A percentile compares a stretch with the other conserved stretches of the same genome.
These are phyloP conservation scores for Homarus americanus DNA, from an alignment of 1,140 invertebrate genomes.

Conservation along the genomic window DNA sequence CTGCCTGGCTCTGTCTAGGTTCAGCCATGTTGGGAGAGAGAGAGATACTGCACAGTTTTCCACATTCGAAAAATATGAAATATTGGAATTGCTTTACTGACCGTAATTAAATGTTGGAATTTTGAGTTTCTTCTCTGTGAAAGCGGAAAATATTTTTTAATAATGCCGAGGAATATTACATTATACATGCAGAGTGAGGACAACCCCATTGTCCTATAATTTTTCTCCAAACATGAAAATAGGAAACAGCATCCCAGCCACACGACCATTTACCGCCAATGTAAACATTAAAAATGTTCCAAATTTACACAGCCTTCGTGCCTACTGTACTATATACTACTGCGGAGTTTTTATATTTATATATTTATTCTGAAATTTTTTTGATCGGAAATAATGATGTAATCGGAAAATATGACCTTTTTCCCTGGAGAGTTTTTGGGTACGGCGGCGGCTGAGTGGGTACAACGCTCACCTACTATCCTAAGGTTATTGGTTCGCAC, in stretches of 20 bases:
- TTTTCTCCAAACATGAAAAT: slow-evolving; percentile 10
- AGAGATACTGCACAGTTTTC: background rate
- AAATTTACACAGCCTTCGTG: too few relatives aligned
- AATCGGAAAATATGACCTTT: too few relatives aligned
- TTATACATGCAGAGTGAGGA: slow-evolving; percentile 34
- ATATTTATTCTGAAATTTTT: too few relatives aligned
- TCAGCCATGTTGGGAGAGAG: too few relatives aligned
- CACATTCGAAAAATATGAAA: background rate
- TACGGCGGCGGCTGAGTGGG: too few relatives aligned
- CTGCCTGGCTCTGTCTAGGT: too few relatives aligned
- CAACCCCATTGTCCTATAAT: slow-evolving; percentile 9
- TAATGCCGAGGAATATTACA: slow-evolving; percentile 24
- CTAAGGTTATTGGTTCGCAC: too few relatives aligned
- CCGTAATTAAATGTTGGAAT: background rate
- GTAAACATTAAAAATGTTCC: background rate
- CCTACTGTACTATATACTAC: background rate
- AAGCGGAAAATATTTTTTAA: slow-evolving; percentile 4
- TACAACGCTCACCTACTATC: too few relatives aligned
- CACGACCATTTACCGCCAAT: background rate
- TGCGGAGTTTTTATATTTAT: background rate
- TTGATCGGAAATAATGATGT: too few relatives aligned
- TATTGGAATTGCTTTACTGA: background rate
- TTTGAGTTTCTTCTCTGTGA: background rate
- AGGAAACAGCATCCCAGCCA: background rate
- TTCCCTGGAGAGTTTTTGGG: too few relatives aligned